Percentiles rank a stretch among this genome's conserved stretches.
These are phyloP conservation scores for Campoletis sonorensis DNA, from an alignment of 1,140 invertebrate genomes.

Conservation along the genomic window DNA sequence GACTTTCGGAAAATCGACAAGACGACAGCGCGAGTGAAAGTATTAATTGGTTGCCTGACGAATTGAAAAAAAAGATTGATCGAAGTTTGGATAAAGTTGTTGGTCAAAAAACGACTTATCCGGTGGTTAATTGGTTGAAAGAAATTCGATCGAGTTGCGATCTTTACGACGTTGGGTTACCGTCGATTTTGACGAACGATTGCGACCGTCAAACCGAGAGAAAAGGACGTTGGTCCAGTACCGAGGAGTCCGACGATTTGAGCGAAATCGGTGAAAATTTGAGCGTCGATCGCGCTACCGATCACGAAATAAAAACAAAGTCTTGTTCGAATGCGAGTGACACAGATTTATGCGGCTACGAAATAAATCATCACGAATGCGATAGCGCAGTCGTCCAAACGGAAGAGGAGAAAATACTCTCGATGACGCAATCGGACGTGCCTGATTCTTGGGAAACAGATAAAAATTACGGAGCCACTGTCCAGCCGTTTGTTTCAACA, in stretches of 20 bases:
- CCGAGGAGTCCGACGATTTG: background rate
- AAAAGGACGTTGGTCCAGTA: background rate
- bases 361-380: background rate
- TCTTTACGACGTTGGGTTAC: constrained; percentile 44
- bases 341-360: background rate
- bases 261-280: background rate
- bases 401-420: background rate
- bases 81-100: constrained; percentile 48
- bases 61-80: constrained; percentile 46
- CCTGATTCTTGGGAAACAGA: background rate
- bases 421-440: background rate
- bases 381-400: background rate
- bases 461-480: background rate
- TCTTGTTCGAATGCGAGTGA: background rate
- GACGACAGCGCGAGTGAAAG: constrained; percentile 1
- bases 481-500: too few relatives aligned
- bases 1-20: constrained; percentile 43
- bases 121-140: constrained; percentile 53
- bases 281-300: background rate
- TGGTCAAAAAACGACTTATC: constrained; percentile 38
- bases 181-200: background rate
- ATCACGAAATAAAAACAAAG: background rate
- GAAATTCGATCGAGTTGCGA: constrained; percentile 52
- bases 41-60: constrained; percentile 47
- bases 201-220: background rate